Evolutionary conservation across 2,113 vertebrate species (phyloP).

Genomic region (Urocynchramus pylzowi): DNA sequence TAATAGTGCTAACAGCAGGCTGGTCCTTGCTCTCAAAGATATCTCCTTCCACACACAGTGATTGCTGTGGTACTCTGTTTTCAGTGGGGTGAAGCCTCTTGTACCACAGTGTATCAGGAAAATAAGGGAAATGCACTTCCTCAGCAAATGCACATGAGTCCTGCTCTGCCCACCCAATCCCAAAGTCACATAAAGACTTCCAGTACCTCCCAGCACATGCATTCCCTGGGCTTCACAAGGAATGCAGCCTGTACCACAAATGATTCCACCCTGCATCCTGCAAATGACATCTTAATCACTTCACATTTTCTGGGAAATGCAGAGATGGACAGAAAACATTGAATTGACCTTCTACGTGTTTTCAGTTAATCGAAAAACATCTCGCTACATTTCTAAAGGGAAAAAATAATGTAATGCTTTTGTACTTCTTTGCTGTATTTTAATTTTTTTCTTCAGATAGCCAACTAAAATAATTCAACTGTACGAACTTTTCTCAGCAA

Average conservation of each 20-base stretch:
- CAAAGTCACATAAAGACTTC: not conserved
- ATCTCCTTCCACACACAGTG: not conserved
- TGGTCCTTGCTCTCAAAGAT: not conserved
- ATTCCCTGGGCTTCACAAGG: fast-evolving
- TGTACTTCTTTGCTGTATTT: not conserved
- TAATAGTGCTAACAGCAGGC: not conserved
- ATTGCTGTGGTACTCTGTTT: not conserved
- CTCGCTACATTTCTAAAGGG: not conserved
- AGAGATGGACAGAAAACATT: not conserved
- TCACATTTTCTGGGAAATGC: not conserved
- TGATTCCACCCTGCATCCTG: not conserved
- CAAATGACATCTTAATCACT: not conserved
- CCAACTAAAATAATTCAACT: not conserved
- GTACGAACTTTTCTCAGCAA: not conserved
- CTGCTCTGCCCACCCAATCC: not conserved
- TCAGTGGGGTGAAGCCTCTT: not conserved
- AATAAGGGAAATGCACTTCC: not conserved
- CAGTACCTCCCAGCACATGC: not conserved
- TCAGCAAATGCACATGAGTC: not conserved
- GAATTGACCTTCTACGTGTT: not conserved
- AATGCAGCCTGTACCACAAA: fast-evolving
- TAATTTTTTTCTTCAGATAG: not conserved
- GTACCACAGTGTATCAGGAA: not conserved
- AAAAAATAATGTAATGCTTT: not conserved
- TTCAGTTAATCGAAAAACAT: not conserved